Percentiles rank a stretch among this genome's conserved stretches.
These are phyloP conservation scores for Oenanthe melanoleuca DNA, from an alignment of 2,113 vertebrate genomes.

Conservation along the genomic window DNA sequence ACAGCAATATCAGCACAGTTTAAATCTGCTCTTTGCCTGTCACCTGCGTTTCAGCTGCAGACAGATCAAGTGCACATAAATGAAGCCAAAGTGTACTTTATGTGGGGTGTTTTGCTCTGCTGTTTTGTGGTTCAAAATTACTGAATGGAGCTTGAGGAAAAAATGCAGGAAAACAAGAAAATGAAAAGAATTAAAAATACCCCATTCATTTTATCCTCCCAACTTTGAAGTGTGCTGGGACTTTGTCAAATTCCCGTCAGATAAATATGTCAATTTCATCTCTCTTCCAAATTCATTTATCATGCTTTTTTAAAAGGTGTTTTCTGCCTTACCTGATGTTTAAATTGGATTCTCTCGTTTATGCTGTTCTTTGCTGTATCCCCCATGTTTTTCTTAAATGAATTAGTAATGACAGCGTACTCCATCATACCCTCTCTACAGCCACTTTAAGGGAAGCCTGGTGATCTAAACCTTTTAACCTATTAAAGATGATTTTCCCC, in stretches of 20 bases:
- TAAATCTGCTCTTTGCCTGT: slow-evolving; percentile 77
- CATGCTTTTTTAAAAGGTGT: slow-evolving; percentile 86
- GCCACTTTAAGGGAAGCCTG: slow-evolving; percentile 97
- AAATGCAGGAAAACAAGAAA: slow-evolving; percentile 60
- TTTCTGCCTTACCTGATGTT: slow-evolving; percentile 88
- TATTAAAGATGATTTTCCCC: slow-evolving; percentile 99
- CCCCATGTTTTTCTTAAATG: slow-evolving; percentile 98
- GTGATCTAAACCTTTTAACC: slow-evolving; percentile 99
- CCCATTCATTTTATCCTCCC: slow-evolving; percentile 61
- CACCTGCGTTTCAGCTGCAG: slow-evolving; percentile 72
- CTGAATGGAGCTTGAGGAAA: slow-evolving; percentile 69
- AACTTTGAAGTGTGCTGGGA: slow-evolving; percentile 74
- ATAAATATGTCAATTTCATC: slow-evolving; percentile 79
- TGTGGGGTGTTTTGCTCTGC: slow-evolving; percentile 55
- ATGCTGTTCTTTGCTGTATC: slow-evolving; percentile 95
- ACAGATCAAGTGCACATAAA: slow-evolving; percentile 77
- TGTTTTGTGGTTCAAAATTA: slow-evolving; percentile 76
- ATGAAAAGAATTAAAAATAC: slow-evolving; percentile 43
- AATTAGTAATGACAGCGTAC: slow-evolving; percentile 96
- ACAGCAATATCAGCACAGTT: slow-evolving; percentile 47
- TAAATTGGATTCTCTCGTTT: slow-evolving; percentile 94
- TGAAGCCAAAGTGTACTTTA: slow-evolving; percentile 73
- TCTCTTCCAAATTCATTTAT: slow-evolving; percentile 84
- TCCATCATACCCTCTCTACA: slow-evolving; percentile 98
- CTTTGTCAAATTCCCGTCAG: slow-evolving; percentile 83